Percentiles rank a stretch among this genome's conserved stretches.
These are phyloP conservation scores for Dasysyrphus tricinctus DNA, from an alignment of 2,888 invertebrate genomes.

Conservation along the genomic window DNA sequence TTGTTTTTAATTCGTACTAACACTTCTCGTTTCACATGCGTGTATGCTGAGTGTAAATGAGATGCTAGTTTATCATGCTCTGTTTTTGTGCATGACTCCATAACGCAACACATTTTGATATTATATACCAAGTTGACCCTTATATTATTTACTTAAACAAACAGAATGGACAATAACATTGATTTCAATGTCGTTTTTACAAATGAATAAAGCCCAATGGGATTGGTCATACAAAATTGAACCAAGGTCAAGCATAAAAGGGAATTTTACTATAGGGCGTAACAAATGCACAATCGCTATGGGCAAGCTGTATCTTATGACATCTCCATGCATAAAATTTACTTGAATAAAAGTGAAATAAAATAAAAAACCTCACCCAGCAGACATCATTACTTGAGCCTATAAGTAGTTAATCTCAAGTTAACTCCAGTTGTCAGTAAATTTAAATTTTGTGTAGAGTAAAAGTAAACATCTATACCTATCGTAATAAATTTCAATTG, in stretches of 20 bases:
- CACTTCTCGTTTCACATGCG: conserved; percentile 15
- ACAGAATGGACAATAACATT: conserved; percentile 47
- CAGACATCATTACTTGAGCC: too few species aligned
- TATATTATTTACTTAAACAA: conserved; percentile 2
- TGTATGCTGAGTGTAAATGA: conserved; percentile 45
- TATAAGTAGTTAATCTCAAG: too few species aligned
- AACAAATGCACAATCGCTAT: background rate
- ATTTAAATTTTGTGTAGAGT: too few species aligned
- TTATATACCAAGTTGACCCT: conserved; percentile 8
- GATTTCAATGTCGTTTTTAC: conserved; percentile 64
- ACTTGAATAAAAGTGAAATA: too few species aligned
- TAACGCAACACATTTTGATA: conserved; percentile 48
- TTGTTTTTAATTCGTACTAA: background rate
- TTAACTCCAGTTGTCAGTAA: too few species aligned
- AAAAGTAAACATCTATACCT: too few species aligned
- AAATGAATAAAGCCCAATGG: conserved; percentile 29
- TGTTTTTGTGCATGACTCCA: conserved; percentile 70
- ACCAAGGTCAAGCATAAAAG: conserved; percentile 19
- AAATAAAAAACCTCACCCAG: too few species aligned
- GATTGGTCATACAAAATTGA: conserved; percentile 45
- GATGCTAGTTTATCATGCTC: conserved; percentile 15
- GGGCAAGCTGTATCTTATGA: background rate
- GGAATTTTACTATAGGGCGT: background rate
- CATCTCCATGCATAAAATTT: background rate
- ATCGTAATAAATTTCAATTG: too few species aligned